Evolutionary conservation across 2,888 invertebrate genomes (phyloP).

Genomic region (Ophion ventricosus): DNA sequence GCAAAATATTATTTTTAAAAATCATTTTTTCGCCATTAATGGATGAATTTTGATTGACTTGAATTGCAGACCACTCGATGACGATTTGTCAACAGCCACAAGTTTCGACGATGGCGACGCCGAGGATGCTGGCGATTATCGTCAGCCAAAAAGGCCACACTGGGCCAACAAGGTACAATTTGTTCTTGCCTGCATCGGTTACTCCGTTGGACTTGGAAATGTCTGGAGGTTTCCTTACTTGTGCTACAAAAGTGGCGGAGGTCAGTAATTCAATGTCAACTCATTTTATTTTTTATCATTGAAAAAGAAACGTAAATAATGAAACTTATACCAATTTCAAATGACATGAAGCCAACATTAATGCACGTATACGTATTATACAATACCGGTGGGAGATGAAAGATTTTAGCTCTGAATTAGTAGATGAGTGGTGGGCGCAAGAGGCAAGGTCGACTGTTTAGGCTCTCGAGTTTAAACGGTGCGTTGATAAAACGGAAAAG

Average conservation of each 20-base stretch:
- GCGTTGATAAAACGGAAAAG: conserved; percentile 58
- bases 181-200: conserved; percentile 94
- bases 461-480: conserved; percentile 76
- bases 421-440: conserved; percentile 63
- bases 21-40: background rate
- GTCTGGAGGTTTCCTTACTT: conserved; percentile 97
- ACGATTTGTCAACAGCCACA: conserved; percentile 90
- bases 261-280: conserved; percentile 83
- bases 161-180: conserved; percentile 96
- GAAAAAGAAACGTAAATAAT: background rate
- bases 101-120: conserved; percentile 90
- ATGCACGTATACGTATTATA: background rate
- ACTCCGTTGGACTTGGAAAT: conserved; percentile 94
- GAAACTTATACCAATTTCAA: background rate
- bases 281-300: background rate
- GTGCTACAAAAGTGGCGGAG: conserved; percentile 95
- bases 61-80: conserved; percentile 88
- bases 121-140: conserved; percentile 84
- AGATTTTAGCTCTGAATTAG: conserved; percentile 54
- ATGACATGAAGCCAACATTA: background rate
- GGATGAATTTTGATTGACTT: conserved; percentile 14
- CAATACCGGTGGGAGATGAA: conserved; percentile 17
- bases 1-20: background rate
- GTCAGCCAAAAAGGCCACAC: conserved; percentile 91
- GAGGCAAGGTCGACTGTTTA: conserved; percentile 78